These are phyloP conservation scores for Loriculus beryllinus DNA, from an alignment of 2,797 vertebrate species.

Conservation along the genomic window DNA sequence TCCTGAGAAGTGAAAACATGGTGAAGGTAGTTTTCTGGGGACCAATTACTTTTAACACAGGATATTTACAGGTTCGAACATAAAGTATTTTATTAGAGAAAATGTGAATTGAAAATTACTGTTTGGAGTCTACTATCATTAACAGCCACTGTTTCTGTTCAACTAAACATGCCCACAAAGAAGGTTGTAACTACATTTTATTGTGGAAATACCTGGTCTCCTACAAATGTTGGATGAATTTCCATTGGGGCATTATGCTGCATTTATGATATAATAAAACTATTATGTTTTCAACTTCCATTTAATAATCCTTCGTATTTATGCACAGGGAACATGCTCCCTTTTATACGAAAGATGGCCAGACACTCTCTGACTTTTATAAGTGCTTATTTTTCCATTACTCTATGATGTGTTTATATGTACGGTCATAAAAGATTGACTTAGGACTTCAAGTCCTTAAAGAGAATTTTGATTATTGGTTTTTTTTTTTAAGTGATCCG, in stretches of 20 bases:
- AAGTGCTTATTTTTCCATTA: slow-evolving; percentile 69
- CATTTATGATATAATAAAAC: slow-evolving; percentile 69
- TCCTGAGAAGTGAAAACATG: background rate
- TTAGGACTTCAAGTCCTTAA: slow-evolving; percentile 58
- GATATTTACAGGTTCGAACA: slow-evolving; percentile 42
- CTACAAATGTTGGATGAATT: slow-evolving; percentile 57
- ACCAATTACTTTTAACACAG: slow-evolving; percentile 46
- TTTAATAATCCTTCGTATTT: slow-evolving; percentile 71
- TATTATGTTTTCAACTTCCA: slow-evolving; percentile 67
- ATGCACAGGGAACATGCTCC: slow-evolving; percentile 28
- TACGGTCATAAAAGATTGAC: slow-evolving; percentile 23
- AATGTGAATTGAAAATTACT: slow-evolving; percentile 58
- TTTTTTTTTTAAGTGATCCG: slow-evolving; percentile 31
- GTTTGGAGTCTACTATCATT: slow-evolving; percentile 59
- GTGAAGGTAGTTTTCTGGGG: slow-evolving; percentile 23
- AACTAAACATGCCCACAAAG: slow-evolving; percentile 41
- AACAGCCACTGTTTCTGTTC: slow-evolving; percentile 58
- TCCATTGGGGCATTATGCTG: slow-evolving; percentile 26
- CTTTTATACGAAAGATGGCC: slow-evolving; percentile 40
- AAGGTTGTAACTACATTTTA: slow-evolving; percentile 42
- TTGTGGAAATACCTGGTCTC: slow-evolving; percentile 54
- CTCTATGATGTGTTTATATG: slow-evolving; percentile 62
- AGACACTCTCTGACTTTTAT: slow-evolving; percentile 55
- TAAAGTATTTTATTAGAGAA: slow-evolving; percentile 46
- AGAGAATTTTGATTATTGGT: slow-evolving; percentile 26